Base-by-base conservation (phyloP, 2,113 vertebrate genomes). In the Ceyx margarethae region DNA sequence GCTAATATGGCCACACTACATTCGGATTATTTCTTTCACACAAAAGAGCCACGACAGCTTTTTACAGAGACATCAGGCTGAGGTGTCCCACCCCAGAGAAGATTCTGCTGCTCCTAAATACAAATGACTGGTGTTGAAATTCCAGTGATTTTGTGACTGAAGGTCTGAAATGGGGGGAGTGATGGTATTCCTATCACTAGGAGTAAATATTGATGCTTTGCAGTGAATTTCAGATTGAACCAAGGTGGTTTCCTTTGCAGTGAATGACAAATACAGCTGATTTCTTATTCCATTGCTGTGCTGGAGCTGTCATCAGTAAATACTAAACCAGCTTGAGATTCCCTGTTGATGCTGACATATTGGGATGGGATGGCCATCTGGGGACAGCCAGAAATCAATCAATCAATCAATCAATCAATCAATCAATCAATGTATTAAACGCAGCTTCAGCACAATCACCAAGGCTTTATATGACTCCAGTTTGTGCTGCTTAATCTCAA, bases 351-450 rank as follows among this genome's bases (percentile, higher is more conserved):
- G 23, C 51, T 83, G 67, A 91, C 85, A 65, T 91, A 77, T 17
- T 85, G 56, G 80, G 33, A 67, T 77, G 18, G 66, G 76, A 74
- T 74, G 43, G 57, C 43, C 28, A 6, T 87, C 87, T 75, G 28
- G 60, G 68, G 72, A 74, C 45, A 77, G 64, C 60, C 65, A 74
- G 56, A 80, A 91, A 91, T 69, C 89, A 87, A 69, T 82, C 78
- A 81, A 95, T 67, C 45, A 91, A 91, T 67, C 45, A 91, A 91
- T 69, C 89, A 87, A 69, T 82, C 78, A 81, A 95, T 67, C 45
- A 91, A 69, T 82, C 78, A 81, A 95, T 67, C 45, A 37, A 37
- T 37, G 37, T 37, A 8, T 87, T 93, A 67, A 89, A 67, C 80
- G 67, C 67, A 81, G 42, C 87, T 96, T 76, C 75, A 89, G 81